Percentiles rank a stretch among this genome's conserved stretches.
Conservation (phyloP, 2,113 vertebrate genomes). For the Onychostruthus taczanowskii region DNA sequence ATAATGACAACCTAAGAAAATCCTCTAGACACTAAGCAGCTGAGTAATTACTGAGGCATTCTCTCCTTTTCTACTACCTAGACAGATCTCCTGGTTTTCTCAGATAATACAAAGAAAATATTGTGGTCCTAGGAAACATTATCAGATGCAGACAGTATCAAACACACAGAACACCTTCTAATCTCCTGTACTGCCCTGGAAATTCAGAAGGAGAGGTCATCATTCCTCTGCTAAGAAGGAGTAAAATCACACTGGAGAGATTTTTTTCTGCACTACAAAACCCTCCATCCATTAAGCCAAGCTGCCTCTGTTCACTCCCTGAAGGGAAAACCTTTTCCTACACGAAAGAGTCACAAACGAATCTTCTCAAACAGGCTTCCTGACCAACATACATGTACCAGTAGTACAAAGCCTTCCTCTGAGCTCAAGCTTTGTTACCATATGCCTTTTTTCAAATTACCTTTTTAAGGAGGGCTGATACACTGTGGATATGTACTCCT, state of each 20-base stretch:
- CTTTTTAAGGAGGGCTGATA: neutral
- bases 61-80: neutral
- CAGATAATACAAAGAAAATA: neutral
- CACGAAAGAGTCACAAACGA: neutral
- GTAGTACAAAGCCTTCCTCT: neutral
- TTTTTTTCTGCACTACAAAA: neutral
- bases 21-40: neutral
- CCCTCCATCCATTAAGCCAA: neutral
- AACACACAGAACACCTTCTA: neutral
- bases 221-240: neutral
- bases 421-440: neutral
- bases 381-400: neutral
- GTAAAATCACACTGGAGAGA: neutral
- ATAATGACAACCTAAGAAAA: neutral
- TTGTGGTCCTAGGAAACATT: neutral
- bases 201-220: neutral
- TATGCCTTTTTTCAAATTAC: neutral
- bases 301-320: neutral
- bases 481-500: neutral
- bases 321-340: neutral
- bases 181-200: neutral
- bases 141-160: slow-evolving; percentile 33
- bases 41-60: neutral
- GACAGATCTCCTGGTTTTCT: neutral
- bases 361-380: neutral